A percentile compares a stretch with the other conserved stretches of the same genome.
phyloP scores from a whole-genome alignment of 2,888 invertebrate genomes.

The Hyalella azteca region DNA sequence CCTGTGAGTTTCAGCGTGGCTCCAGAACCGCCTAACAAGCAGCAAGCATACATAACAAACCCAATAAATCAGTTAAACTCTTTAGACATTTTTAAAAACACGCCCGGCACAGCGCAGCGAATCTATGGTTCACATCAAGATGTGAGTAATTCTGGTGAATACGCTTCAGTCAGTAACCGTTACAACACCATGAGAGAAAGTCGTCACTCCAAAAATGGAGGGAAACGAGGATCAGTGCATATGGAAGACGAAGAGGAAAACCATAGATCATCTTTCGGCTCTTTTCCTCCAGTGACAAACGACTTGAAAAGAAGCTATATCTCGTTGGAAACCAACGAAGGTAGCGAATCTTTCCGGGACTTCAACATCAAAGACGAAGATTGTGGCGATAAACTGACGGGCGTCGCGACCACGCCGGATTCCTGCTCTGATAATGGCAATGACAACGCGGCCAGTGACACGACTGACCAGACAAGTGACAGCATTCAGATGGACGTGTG shows the following conservation, averaged over 20 bases:
- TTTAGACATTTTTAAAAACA: not conserved
- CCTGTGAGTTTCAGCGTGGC: not conserved
- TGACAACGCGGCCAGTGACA: constrained; percentile 9
- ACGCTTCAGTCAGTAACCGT: not conserved
- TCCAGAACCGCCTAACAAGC: not conserved
- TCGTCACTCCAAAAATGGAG: not conserved
- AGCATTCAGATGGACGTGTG: constrained; percentile 65
- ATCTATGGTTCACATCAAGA: constrained; percentile 27
- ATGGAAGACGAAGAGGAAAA: not conserved
- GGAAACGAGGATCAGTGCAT: not conserved
- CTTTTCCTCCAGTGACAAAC: constrained; percentile 39
- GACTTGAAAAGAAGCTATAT: constrained; percentile 35
- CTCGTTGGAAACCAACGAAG: constrained; percentile 40
- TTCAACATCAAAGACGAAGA: constrained; percentile 41
- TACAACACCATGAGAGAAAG: constrained; percentile 21
- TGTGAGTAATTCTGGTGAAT: not conserved
- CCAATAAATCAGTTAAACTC: not conserved
- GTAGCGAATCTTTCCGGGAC: constrained; percentile 39
- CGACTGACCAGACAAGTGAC: constrained; percentile 61
- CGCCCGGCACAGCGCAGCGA: not conserved
- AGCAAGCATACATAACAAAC: not conserved
- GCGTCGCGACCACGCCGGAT: constrained; percentile 60
- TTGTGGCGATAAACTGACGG: not conserved
- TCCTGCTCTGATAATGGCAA: constrained; percentile 61
- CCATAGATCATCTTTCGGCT: constrained; percentile 19